Conservation (phyloP, 37 sponge, comb jelly and placozoan species). For the Chondrilla cf. caribensis region DNA sequence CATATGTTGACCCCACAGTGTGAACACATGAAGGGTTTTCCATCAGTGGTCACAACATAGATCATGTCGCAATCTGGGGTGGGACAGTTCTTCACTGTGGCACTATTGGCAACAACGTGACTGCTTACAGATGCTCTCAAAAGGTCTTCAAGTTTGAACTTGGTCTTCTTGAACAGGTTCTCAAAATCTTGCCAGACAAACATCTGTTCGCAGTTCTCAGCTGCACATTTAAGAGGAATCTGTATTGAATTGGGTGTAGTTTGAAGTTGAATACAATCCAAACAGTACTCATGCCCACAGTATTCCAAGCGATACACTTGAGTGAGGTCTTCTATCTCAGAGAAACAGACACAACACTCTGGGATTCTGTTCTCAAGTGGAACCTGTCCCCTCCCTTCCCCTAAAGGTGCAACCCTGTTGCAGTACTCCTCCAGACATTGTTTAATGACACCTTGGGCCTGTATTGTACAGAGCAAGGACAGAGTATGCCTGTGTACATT, state of each 20-base stretch:
- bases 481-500: slow-evolving; percentile 36
- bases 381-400: too few relatives aligned
- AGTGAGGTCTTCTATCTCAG: not conserved
- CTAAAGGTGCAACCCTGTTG: not conserved
- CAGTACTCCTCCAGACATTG: slow-evolving; percentile 1
- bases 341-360: slow-evolving; percentile 38
- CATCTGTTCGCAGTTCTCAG: slow-evolving; percentile 42
- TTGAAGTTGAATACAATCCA: slow-evolving; percentile 57
- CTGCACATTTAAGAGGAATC: slow-evolving; percentile 66
- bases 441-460: not conserved
- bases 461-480: slow-evolving; percentile 29
- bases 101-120: slow-evolving; percentile 19
- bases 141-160: slow-evolving; percentile 11
- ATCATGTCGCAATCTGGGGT: slow-evolving; percentile 72
- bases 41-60: slow-evolving; percentile 33
- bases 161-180: slow-evolving; percentile 34
- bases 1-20: slow-evolving; percentile 48
- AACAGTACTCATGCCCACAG: slow-evolving; percentile 71
- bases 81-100: slow-evolving; percentile 34
- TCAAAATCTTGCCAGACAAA: slow-evolving; percentile 72
- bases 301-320: slow-evolving; percentile 36
- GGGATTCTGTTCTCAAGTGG: not conserved
- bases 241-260: slow-evolving; percentile 30
- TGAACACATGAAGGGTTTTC: slow-evolving; percentile 41
- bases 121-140: slow-evolving; percentile 18